Evolutionary conservation across 1,140 invertebrate genomes (phyloP), one percentile per base, ranked within the genome.

Genomic region (Drosophila orena): DNA sequence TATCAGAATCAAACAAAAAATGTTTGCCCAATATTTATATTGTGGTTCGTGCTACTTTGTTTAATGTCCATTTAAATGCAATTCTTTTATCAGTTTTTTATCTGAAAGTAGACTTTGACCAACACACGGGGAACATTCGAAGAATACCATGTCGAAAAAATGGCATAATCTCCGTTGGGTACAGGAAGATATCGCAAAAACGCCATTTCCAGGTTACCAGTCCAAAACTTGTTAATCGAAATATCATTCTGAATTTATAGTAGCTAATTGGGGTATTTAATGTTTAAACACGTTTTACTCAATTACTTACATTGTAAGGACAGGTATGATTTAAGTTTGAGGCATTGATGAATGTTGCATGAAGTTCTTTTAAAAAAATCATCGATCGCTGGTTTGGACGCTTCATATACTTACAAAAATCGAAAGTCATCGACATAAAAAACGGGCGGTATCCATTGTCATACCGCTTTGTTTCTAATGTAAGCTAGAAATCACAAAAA

Each of bases 301-400:
- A 30, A 30, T 30, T 30, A 70, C 62, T 47, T 12, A 70, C 66
- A 47, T 70, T 10, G n/a, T 69, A 70, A 8, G 66, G 64, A 0
- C 66, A 70, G 10, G 64, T 20, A 10, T 77, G 74, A 17, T 77
- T 77, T 8, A 77, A 11, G 11, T 76, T 77, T 15, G 66, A 15
- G 0, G 20, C 8, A 38, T 40, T 55, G 11, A 10, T 3, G 14
- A 70, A 30, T 2, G 50, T 56, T 2, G 10, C 0, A 12, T 56
- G 52, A 0, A 70, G 0, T 2, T 69, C 66, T 0, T 15, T 46
- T 0, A 69, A 27, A n/a, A 69, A 14, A 5, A 40, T 10, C 66
- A 40, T 47, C 3, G 50, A 20, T 12, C 12, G 15, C 8, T 3
- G 8, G 2, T 0, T 22, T 17, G 34, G 70, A 24, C 49, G 53